phyloP scores from a whole-genome alignment of 2,113 vertebrate genomes.

The Petromus typicus region DNA sequence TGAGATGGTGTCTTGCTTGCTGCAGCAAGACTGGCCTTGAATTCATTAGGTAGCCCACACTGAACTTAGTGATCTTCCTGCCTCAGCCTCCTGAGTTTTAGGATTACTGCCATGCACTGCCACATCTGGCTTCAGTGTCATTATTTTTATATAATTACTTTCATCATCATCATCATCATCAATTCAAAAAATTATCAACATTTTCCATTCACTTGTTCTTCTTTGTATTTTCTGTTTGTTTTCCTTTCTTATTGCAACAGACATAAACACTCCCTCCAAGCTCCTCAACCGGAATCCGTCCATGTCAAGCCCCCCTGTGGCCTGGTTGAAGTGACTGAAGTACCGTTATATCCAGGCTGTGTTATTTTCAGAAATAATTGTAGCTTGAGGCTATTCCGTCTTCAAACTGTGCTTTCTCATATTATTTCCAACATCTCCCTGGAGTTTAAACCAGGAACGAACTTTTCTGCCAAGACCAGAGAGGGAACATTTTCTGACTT shows the following conservation, averaged over 20 bases:
- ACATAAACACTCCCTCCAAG: not conserved
- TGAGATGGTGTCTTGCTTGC: not conserved
- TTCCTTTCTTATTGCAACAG: conserved; percentile 11
- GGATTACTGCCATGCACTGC: not conserved
- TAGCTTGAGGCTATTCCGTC: conserved; percentile 40
- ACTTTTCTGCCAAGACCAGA: conserved; percentile 8
- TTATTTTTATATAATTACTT: conserved; percentile 41
- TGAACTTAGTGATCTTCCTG: not conserved
- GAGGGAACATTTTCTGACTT: not conserved
- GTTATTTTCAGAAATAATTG: conserved; percentile 67
- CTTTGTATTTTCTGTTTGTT: conserved; percentile 21
- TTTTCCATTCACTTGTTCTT: conserved; percentile 16
- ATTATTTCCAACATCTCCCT: conserved; percentile 46
- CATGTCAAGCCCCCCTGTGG: conserved; percentile 42
- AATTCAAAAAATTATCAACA: conserved; percentile 18
- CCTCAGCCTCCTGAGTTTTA: not conserved
- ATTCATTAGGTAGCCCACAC: not conserved
- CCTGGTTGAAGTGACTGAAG: conserved; percentile 73
- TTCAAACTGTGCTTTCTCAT: conserved; percentile 27
- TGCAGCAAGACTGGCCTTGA: not conserved
- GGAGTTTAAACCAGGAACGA: conserved; percentile 29
- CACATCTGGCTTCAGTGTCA: not conserved
- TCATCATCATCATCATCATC: conserved; percentile 25
- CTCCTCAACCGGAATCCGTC: conserved; percentile 41
- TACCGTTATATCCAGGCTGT: conserved; percentile 46